Evolutionary conservation across 2,113 vertebrate species (phyloP).

Genomic region (Nothoprocta perdicaria): DNA sequence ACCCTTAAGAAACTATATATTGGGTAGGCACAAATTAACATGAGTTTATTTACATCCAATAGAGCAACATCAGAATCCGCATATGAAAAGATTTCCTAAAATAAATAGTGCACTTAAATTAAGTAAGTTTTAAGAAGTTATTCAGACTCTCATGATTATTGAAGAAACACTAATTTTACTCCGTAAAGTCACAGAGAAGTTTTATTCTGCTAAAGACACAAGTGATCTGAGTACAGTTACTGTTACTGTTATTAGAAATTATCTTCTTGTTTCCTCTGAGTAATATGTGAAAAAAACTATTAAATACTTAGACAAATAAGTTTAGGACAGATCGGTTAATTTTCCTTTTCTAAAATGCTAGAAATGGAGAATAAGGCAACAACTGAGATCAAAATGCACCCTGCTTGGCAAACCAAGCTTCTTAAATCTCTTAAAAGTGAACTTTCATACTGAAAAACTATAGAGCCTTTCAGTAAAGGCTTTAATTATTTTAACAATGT

Average conservation of each 20-base stretch:
- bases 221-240: neutral
- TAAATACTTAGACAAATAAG: conserved; percentile 32
- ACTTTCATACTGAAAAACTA: conserved; percentile 35
- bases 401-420: conserved; percentile 49
- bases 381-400: conserved; percentile 55
- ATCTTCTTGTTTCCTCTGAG: neutral
- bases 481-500: conserved; percentile 33
- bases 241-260: neutral
- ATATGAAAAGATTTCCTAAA: conserved; percentile 13
- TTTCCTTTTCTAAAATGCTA: conserved; percentile 53
- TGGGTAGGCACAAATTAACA: conserved; percentile 42
- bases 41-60: conserved; percentile 39
- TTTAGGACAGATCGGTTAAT: conserved; percentile 31
- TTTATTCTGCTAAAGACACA: neutral
- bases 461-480: conserved; percentile 31
- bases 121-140: neutral
- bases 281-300: neutral
- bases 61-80: neutral
- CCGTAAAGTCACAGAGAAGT: neutral
- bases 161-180: conserved; percentile 7
- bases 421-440: conserved; percentile 47
- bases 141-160: neutral
- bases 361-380: conserved; percentile 69
- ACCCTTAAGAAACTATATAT: neutral
- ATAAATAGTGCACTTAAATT: conserved; percentile 23